Base-by-base conservation (phyloP, 2,888 invertebrate genomes). In the Cryptophagus acutangulus region DNA sequence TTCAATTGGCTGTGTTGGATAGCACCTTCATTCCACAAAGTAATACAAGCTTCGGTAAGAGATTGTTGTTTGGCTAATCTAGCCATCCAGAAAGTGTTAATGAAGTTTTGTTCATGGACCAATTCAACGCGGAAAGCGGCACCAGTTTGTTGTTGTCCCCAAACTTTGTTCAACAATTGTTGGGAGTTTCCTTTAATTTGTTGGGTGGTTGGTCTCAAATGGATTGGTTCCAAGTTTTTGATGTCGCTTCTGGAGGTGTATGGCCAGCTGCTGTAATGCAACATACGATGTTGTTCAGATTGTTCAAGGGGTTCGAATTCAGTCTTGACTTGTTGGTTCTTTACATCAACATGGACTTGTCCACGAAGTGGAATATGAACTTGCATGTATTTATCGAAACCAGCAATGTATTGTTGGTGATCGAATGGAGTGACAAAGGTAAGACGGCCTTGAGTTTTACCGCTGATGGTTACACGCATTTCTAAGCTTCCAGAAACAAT, bases 361-460 rank as follows among this genome's bases (percentile, higher is more conserved):
- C 67, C 49, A 15, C 63, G 61, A 10, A 80, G 12, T 12, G 84
- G 83, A 2, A 81, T 41, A 49, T 78, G 65, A 0, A 78, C 16
- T 57, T 82, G 81, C 8, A 74, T 41, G 53, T 79, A 77, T 57
- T 71, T 76, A 40, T 80, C 73, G 16, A 78, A 71, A 48, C 84
- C 84, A 36, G 78, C 76, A 18, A 77, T 65, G 54, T 78, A 77
- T 20, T 72, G 63, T 35, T 73, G 71, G 35, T 70, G 65, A 49
- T 81, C 76, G 54, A 75, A 75, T 18, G 84, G 76, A 9, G 82
- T 75, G 40, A 81, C 63, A 62, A 84, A 83, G 41, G 83, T 80
- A 44, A 81, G 68, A 54, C 73, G 77, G 17, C 79, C 77, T 49
- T 80, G 77, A 26, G 74, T 61, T 51, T 77, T 78, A 40, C 69